Evolutionary conservation across 2,113 vertebrate species (phyloP).

Genomic region (Oplegnathus fasciatus): DNA sequence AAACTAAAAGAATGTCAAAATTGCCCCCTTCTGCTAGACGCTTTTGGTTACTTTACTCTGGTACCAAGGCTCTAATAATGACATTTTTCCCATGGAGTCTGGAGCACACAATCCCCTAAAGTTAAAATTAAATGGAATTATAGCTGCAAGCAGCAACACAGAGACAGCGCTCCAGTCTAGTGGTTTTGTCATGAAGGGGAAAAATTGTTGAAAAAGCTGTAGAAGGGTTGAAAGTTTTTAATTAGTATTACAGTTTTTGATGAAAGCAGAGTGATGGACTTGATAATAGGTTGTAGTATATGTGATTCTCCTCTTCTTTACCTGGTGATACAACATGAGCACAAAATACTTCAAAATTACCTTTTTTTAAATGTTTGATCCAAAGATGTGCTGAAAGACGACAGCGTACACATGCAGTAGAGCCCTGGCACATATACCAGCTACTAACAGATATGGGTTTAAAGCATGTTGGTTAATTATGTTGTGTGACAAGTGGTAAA

Average conservation of each 20-base stretch:
- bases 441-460: not conserved
- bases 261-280: not conserved
- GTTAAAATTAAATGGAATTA: not conserved
- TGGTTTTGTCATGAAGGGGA: not conserved
- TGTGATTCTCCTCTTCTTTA: not conserved
- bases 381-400: too few relatives aligned
- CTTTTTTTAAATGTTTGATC: not conserved
- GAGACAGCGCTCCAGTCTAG: not conserved
- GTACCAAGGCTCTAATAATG: conserved; percentile 14
- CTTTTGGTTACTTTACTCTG: not conserved
- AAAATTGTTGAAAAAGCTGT: not conserved
- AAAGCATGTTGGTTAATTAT: too few relatives aligned
- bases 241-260: not conserved
- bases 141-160: not conserved
- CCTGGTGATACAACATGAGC: not conserved
- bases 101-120: not conserved
- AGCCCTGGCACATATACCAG: too few relatives aligned
- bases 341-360: not conserved
- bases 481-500: too few relatives aligned
- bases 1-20: conserved; percentile 16
- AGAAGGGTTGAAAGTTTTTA: not conserved
- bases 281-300: not conserved
- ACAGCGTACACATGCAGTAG: not conserved
- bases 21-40: not conserved
- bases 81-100: conserved; percentile 9